Base-by-base conservation (phyloP, 2,888 invertebrate genomes). In the Ectropis crepuscularia region DNA sequence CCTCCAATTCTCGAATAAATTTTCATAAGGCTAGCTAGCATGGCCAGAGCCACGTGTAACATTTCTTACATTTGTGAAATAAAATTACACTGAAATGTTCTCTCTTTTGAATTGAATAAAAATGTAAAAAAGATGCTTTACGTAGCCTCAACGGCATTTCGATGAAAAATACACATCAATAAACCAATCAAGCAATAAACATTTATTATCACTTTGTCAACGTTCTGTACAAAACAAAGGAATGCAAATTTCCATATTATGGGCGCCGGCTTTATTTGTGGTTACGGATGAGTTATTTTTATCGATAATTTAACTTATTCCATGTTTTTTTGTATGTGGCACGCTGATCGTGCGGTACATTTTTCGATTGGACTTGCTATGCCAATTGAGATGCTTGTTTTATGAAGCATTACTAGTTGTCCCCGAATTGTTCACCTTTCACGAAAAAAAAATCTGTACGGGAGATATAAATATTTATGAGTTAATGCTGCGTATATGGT, bases 201-300 rank as follows among this genome's bases (percentile, higher is more conserved):
- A 47, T 64, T 41, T 55, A 47, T 64, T 41, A 51, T 41, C 38
- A 55, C 48, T 47, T 48, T 41, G 38, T 51, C 11, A 46, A 57
- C 16, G 42, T 48, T 43, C 47, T 46, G 37, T 41, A 49, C 43
- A 38, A 61, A 58, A 67, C 55, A 67, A 64, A 58, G 55, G 41
- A 41, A 50, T 36, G 47, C 11, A 55, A 57, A 41, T 38, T n/a
- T 37, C 54, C 48, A 47, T 53, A 60, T 51, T 51, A 60, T 60
- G 16, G 38, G 9, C 43, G 42, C 48, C 47, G 50, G 59, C 10
- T 45, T 43, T 53, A 45, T 43, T 60, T 60, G 55, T 53, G 55
- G 55, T 53, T 46, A 57, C 57, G 42, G 45, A 49, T 58, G 63
- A 63, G 54, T 57, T 61, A 61, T 53, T 67, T 53, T 54, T 57